Conservation (phyloP, 30 jellyfish, hydroid and myxozoan genomes). For the Phacellophora camtschatica region DNA sequence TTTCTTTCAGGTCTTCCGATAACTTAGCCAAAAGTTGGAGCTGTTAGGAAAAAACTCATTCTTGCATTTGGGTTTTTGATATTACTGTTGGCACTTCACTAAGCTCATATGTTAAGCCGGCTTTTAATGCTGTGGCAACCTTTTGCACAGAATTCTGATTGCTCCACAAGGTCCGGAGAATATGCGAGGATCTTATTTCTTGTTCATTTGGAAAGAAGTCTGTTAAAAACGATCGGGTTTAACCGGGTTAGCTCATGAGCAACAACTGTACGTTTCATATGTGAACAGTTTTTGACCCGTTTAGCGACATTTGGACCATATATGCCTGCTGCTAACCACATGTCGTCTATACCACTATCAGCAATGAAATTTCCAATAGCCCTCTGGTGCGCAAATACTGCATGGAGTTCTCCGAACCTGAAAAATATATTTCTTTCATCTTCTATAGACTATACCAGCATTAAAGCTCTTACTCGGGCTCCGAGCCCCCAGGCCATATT, state of each 20-base stretch:
- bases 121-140: not conserved
- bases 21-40: slow-evolving; percentile 6
- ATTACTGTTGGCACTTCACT: not conserved
- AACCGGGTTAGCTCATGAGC: too few species aligned
- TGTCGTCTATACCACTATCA: not conserved
- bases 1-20: not conserved
- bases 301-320: too few species aligned
- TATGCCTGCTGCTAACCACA: not conserved
- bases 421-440: too few species aligned
- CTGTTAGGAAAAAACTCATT: slow-evolving; percentile 2
- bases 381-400: not conserved
- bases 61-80: not conserved
- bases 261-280: too few species aligned
- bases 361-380: not conserved
- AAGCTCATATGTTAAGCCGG: not conserved
- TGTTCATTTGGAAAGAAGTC: not conserved
- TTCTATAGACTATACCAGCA: not conserved
- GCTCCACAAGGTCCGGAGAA: not conserved
- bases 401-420: not conserved
- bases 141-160: not conserved
- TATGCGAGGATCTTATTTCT: not conserved
- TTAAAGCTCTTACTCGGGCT: not conserved
- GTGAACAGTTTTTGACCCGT: too few species aligned
- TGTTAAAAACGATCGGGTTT: too few species aligned
- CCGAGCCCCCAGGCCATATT: too few species aligned